These are phyloP conservation scores for Xanthorhoe spadicearia DNA, from an alignment of 2,888 invertebrate genomes.

Conservation along the genomic window DNA sequence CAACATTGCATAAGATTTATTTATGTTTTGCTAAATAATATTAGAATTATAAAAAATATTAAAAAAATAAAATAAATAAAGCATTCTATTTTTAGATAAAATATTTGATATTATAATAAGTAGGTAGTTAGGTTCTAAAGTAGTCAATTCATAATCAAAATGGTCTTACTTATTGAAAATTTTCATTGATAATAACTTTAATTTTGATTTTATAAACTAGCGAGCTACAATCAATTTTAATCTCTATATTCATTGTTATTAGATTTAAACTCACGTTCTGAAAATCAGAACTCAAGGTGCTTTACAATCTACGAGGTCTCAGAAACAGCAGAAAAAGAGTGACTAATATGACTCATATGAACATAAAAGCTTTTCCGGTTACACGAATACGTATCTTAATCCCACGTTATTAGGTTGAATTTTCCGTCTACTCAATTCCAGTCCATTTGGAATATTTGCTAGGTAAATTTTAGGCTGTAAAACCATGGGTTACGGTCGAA, in stretches of 20 bases:
- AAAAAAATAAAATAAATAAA: too few relatives aligned
- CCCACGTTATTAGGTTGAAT: neutral
- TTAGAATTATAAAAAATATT: neutral
- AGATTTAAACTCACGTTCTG: neutral
- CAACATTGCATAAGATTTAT: too few relatives aligned
- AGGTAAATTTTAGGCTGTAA: constrained; percentile 20
- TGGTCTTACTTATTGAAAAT: neutral
- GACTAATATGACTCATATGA: constrained; percentile 13
- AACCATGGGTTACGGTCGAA: constrained; percentile 19
- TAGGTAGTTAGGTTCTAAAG: too few relatives aligned
- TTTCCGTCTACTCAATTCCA: constrained; percentile 1
- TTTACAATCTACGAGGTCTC: constrained; percentile 5
- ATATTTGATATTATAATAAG: too few relatives aligned
- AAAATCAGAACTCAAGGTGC: neutral
- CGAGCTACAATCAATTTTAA: neutral
- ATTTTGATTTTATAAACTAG: neutral
- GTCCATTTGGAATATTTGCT: constrained; percentile 2
- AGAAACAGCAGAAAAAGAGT: constrained; percentile 11
- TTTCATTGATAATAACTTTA: neutral
- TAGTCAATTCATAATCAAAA: neutral
- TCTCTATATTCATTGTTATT: neutral
- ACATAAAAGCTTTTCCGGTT: constrained; percentile 3
- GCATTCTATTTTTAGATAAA: too few relatives aligned
- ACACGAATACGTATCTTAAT: neutral
- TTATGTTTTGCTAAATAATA: constrained; percentile 30